Evolutionary conservation across 2,113 vertebrate genomes (phyloP).

Genomic region (Bostrychus sinensis): DNA sequence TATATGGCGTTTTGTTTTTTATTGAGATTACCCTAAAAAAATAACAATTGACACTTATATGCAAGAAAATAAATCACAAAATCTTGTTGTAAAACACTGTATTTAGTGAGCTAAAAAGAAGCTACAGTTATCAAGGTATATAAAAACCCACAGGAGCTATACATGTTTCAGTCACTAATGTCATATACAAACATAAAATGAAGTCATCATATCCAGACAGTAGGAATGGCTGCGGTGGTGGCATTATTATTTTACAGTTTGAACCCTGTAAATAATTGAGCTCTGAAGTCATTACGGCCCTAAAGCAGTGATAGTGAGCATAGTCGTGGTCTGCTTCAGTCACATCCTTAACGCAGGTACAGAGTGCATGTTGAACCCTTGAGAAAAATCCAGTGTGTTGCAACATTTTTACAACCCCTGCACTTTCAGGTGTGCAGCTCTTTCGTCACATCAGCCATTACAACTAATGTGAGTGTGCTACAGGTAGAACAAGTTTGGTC

Average conservation of each 20-base stretch:
- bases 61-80: background rate
- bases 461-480: background rate
- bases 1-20: too few species aligned
- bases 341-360: conserved; percentile 21
- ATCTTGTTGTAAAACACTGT: background rate
- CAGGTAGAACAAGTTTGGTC: conserved; percentile 39
- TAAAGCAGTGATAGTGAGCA: background rate
- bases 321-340: conserved; percentile 34
- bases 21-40: too few species aligned
- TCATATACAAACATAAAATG: conserved; percentile 12
- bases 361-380: conserved; percentile 5
- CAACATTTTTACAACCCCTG: conserved; percentile 39
- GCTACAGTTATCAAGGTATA: background rate
- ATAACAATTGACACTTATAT: background rate
- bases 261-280: conserved; percentile 41
- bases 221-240: conserved; percentile 15
- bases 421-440: conserved; percentile 36
- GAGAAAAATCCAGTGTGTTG: conserved; percentile 54
- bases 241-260: conserved; percentile 50
- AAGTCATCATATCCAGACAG: conserved; percentile 5
- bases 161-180: conserved; percentile 7
- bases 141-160: background rate
- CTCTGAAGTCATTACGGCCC: background rate
- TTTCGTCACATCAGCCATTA: conserved; percentile 27
- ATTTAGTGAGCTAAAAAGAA: conserved; percentile 5